phyloP scores from a whole-genome alignment of 2,113 vertebrate species.

The Aspidoscelis tigris region DNA sequence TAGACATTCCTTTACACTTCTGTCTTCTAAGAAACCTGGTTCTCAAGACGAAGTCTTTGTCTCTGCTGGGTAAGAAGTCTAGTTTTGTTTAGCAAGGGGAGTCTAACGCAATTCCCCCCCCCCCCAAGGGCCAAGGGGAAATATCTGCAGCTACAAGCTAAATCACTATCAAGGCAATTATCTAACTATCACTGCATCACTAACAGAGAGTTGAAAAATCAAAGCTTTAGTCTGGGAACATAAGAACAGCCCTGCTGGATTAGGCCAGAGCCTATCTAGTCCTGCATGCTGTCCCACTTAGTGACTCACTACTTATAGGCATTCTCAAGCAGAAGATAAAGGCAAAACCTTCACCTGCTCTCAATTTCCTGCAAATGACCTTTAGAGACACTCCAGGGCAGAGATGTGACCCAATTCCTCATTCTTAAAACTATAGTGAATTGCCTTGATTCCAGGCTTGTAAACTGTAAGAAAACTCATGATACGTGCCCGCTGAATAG shows the following conservation, averaged over 20 bases:
- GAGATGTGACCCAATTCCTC: too few relatives aligned
- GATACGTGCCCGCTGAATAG: neutral
- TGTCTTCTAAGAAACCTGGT: neutral
- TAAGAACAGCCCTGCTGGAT: too few relatives aligned
- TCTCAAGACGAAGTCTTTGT: neutral
- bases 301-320: too few relatives aligned
- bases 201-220: neutral
- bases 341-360: too few relatives aligned
- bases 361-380: too few relatives aligned
- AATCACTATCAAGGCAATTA: neutral
- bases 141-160: neutral
- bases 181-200: neutral
- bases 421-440: neutral
- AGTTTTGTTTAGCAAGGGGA: too few relatives aligned
- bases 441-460: neutral
- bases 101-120: too few relatives aligned
- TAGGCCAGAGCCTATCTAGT: too few relatives aligned
- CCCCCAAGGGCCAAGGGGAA: neutral
- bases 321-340: too few relatives aligned
- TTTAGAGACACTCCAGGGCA: too few relatives aligned
- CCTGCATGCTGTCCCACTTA: too few relatives aligned
- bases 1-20: neutral
- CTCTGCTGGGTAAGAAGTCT: neutral
- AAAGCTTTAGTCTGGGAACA: neutral
- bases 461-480: neutral